A percentile compares a stretch with the other conserved stretches of the same genome.
phyloP scores from a whole-genome alignment of 1,140 invertebrate species.

The Papilio helenus region DNA sequence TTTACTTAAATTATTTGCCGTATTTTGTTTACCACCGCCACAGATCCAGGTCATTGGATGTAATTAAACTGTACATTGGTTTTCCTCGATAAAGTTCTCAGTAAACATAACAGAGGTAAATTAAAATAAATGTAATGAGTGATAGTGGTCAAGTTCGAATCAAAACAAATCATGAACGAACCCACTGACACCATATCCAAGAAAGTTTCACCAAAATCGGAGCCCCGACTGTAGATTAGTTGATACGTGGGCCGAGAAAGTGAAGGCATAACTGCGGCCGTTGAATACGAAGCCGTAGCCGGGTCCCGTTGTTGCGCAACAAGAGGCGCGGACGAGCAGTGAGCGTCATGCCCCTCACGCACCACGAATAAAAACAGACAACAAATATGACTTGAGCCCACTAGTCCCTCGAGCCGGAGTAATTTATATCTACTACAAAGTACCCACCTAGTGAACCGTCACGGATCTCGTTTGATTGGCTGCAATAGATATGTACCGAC shows the following conservation, averaged over 20 bases:
- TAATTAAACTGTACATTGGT: conserved; percentile 7
- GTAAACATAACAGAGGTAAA: conserved; percentile 20
- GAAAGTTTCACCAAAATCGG: conserved; percentile 53
- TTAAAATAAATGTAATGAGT: background rate
- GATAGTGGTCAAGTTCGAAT: background rate
- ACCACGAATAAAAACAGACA: conserved; percentile 56
- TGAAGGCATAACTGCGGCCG: conserved; percentile 63
- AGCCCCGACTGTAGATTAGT: conserved; percentile 50
- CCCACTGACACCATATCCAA: conserved; percentile 30
- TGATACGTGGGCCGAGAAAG: conserved; percentile 73
- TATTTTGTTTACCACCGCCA: background rate
- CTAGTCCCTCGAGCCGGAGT: conserved; percentile 40
- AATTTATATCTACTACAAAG: conserved; percentile 47
- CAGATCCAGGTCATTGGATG: background rate
- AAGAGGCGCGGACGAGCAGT: conserved; percentile 62
- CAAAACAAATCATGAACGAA: background rate
- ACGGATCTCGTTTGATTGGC: conserved; percentile 61
- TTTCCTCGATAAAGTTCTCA: background rate
- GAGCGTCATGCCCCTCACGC: conserved; percentile 69
- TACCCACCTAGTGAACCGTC: conserved; percentile 65
- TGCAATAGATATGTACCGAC: conserved; percentile 64
- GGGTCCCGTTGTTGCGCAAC: conserved; percentile 71
- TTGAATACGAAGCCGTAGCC: conserved; percentile 65
- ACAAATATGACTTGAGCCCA: conserved; percentile 52
- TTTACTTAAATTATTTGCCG: background rate